A percentile compares a stretch with the other conserved stretches of the same genome.
phyloP scores from a whole-genome alignment of 2,888 invertebrate genomes.

The Sepiola atlantica region DNA sequence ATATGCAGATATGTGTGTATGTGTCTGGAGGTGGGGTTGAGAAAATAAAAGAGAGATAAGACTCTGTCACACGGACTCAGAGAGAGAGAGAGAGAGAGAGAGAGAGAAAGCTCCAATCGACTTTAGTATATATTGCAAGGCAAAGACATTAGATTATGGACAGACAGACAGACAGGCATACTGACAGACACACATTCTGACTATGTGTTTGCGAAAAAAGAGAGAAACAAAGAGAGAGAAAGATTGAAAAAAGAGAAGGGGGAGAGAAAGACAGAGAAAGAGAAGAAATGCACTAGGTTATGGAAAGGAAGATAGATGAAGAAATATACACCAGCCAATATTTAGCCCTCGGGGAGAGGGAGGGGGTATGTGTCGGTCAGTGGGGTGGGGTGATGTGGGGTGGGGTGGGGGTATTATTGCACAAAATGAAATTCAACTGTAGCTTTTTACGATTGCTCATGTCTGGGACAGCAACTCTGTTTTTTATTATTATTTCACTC shows the following conservation, averaged over 20 bases:
- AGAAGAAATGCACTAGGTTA: neutral
- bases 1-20: no score
- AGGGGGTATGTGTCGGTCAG: no score
- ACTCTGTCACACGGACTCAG: neutral
- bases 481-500: neutral
- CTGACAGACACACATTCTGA: neutral
- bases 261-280: no score
- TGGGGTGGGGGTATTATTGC: neutral
- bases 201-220: neutral
- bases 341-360: neutral
- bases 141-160: neutral
- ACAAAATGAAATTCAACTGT: constrained; percentile 23
- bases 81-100: no score
- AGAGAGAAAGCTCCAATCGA: neutral
- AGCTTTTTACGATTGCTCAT: constrained; percentile 12
- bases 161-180: constrained; percentile 32
- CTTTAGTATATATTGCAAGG: neutral
- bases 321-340: constrained; percentile 6
- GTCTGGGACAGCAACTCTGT: neutral
- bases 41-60: neutral
- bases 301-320: neutral
- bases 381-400: neutral
- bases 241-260: no score
- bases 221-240: no score
- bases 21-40: neutral